Evolutionary conservation across 64 coral and sea anemone species (phyloP).

Genomic region (Stichodactyla helianthus): DNA sequence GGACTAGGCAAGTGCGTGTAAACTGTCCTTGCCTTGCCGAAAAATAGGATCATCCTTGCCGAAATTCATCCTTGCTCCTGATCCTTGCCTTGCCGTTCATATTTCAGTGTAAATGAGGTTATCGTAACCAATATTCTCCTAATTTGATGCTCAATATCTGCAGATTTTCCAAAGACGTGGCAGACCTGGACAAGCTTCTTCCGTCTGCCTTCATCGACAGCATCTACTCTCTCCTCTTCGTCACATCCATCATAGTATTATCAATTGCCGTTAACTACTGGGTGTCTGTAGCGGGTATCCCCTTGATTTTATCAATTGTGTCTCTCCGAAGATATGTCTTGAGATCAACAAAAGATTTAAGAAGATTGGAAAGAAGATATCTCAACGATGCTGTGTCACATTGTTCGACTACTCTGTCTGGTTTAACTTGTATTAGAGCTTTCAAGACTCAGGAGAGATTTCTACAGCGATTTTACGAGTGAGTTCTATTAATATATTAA

Average conservation of each 20-base stretch:
- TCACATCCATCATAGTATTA: background rate
- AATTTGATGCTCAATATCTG: background rate
- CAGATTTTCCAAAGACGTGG: slow-evolving; percentile 17
- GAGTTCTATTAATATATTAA: background rate
- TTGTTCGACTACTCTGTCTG: background rate
- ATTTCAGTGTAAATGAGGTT: no score
- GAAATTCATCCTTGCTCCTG: no score
- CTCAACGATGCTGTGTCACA: background rate
- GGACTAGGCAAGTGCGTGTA: no score
- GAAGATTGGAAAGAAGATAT: background rate
- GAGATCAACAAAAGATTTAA: slow-evolving; percentile 14
- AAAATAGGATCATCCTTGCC: no score
- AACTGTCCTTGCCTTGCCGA: no score
- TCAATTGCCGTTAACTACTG: slow-evolving; percentile 21
- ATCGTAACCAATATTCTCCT: background rate
- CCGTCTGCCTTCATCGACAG: background rate
- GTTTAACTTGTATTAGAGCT: slow-evolving; percentile 4
- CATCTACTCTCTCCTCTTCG: background rate
- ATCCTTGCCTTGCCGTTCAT: no score
- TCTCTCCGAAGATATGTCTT: background rate
- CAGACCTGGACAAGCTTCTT: background rate
- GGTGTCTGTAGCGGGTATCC: slow-evolving; percentile 13
- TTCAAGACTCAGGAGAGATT: slow-evolving; percentile 23
- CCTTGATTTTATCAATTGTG: background rate
- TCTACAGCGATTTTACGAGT: background rate